Base-by-base conservation (phyloP, 92 coral and sea anemone species). In the Parazoanthus atlanticus region DNA sequence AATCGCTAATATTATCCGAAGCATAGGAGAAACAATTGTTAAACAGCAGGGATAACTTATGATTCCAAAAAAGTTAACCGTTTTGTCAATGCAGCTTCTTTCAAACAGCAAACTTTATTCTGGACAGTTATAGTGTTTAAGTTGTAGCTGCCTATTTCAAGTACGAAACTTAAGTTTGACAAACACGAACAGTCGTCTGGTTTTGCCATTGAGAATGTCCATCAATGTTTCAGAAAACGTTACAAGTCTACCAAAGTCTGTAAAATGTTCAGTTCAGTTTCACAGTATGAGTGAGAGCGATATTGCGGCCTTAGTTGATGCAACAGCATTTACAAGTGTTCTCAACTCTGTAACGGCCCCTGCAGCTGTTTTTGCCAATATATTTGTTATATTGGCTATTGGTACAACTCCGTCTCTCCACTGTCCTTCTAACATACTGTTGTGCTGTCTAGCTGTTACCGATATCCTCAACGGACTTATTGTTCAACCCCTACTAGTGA, bases 401-500 rank as follows among this genome's bases (percentile, higher is more conserved):
- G 79, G 67, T 41, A 70, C 36, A 41, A 84, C 66, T 0, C 52
- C 77, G 5, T 70, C 87, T 6, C 69, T 84, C 34, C 46, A 46
- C 6, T 41, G 49, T 69, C 87, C 87, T 69, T 84, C 87, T 0
- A 84, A 84, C 87, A 17, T 71, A 8, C 43, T 84, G 78, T 46
- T 84, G 67, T 84, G 87, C 79, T 84, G 49, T 8, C 67, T 84
- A 16, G 87, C 87, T 47, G 31, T 23, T 6, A 46, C 79, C 3
- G 87, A 84, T 84, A 75, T 84, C 34, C 78, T 84, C 64, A 71
- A 84, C 8, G 87, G 87, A 19, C 87, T 70, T 65, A 9, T 56
- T 26, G 79, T 70, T 16, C 87, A 84, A 31, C 87, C 87, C 28
- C 52, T 84, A 17, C 77, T 84, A 16, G 87, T 84, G 66, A 70